Percentiles rank a stretch among this genome's conserved stretches.
phyloP scores from a whole-genome alignment of 2,797 vertebrate genomes.

The Lepus townsendii region DNA sequence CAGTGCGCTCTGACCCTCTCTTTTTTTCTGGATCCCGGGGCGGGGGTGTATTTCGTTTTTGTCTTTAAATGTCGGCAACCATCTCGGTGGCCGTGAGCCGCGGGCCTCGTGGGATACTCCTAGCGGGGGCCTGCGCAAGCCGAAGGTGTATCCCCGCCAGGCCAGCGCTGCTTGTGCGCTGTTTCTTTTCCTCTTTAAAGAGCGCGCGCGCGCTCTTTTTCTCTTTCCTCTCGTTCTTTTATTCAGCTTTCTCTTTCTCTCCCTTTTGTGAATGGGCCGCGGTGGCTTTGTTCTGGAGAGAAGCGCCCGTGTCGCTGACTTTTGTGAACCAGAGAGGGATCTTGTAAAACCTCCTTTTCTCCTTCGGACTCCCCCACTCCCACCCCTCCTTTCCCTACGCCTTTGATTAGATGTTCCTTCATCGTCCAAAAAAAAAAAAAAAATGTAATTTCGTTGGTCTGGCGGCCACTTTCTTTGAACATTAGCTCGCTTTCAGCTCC shows the following conservation, averaged over 20 bases:
- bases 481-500: slow-evolving; percentile 95
- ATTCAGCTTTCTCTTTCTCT: slow-evolving; percentile 72
- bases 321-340: slow-evolving; percentile 89
- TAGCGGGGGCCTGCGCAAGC: slow-evolving; percentile 29
- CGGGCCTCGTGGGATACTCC: neutral
- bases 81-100: neutral
- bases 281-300: slow-evolving; percentile 89
- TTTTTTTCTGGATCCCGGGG: neutral
- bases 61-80: slow-evolving; percentile 15
- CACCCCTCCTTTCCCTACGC: slow-evolving; percentile 74
- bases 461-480: slow-evolving; percentile 92
- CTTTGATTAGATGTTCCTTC: slow-evolving; percentile 90
- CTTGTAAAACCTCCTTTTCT: slow-evolving; percentile 85
- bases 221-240: slow-evolving; percentile 66
- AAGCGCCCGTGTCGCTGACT: slow-evolving; percentile 91
- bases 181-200: slow-evolving; percentile 45
- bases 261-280: slow-evolving; percentile 87
- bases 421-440: slow-evolving; percentile 80
- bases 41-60: slow-evolving; percentile 53
- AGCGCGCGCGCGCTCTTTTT: neutral
- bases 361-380: slow-evolving; percentile 51
- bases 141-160: slow-evolving; percentile 49
- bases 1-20: neutral
- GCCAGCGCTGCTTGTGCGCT: slow-evolving; percentile 38
- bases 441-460: slow-evolving; percentile 90